These are phyloP conservation scores for Druceiella hillmani DNA, from an alignment of 2,888 invertebrate species.

Conservation along the genomic window DNA sequence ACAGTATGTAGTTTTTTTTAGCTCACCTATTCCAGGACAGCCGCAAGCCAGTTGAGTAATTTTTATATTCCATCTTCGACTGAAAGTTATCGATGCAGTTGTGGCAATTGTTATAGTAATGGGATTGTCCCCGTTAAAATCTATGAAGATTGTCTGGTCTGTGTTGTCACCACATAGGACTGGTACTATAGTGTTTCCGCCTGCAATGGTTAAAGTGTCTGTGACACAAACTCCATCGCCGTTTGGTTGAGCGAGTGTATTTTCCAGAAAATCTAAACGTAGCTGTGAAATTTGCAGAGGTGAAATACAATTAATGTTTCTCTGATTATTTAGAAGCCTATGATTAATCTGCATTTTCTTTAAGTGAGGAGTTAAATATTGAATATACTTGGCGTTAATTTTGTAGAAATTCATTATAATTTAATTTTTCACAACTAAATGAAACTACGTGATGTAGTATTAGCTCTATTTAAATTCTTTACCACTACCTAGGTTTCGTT, in stretches of 20 bases:
- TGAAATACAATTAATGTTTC: conserved; percentile 19
- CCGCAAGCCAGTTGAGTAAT: conserved; percentile 69
- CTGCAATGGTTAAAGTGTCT: conserved; percentile 66
- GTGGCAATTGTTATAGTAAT: conserved; percentile 66
- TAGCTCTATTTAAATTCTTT: no score
- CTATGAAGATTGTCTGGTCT: conserved; percentile 72
- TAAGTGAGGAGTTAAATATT: no score
- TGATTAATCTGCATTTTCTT: no score
- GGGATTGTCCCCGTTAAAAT: conserved; percentile 62
- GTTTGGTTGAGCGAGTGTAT: conserved; percentile 66
- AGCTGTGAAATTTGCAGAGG: no score
- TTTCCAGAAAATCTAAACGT: conserved; percentile 70
- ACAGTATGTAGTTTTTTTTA: neutral
- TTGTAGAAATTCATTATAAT: no score
- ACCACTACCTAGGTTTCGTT: no score
- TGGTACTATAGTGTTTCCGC: conserved; percentile 63
- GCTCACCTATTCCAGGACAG: conserved; percentile 59
- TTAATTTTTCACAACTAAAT: no score
- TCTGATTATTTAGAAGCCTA: neutral
- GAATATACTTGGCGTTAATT: no score
- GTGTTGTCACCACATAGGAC: conserved; percentile 75
- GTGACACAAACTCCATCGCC: conserved; percentile 65
- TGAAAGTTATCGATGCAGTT: conserved; percentile 51
- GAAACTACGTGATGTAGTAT: no score
- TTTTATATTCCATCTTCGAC: conserved; percentile 70